Conservation (phyloP, 2,888 invertebrate genomes). For the Sipha maydis region DNA sequence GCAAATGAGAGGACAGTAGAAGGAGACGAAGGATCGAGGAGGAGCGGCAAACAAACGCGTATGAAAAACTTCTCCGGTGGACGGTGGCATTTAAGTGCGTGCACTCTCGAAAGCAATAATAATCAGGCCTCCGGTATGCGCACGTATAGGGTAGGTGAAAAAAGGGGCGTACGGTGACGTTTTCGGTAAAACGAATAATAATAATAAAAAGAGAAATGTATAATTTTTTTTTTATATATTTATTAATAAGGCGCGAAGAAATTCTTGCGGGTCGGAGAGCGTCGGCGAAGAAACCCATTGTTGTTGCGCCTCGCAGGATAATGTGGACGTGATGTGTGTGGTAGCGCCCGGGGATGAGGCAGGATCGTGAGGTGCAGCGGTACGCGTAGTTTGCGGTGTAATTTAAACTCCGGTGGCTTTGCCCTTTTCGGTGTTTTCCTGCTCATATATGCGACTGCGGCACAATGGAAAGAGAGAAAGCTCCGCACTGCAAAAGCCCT, state of each 20-base stretch:
- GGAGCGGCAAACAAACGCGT: too few species aligned
- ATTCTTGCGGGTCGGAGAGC: not conserved
- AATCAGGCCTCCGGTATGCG: conserved; percentile 38
- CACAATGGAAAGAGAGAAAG: conserved; percentile 26
- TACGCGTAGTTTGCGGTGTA: not conserved
- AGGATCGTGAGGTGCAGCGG: not conserved
- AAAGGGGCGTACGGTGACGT: not conserved
- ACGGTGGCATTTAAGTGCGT: conserved; percentile 24
- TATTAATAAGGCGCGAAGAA: conserved; percentile 17
- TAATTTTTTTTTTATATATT: conserved; percentile 8
- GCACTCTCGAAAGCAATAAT: conserved; percentile 30
- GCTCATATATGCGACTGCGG: not conserved
- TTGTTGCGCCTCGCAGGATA: conserved; percentile 14
- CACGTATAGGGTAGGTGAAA: conserved; percentile 17
- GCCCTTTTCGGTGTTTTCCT: conserved; percentile 35
- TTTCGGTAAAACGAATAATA: not conserved
- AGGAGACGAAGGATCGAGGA: too few species aligned
- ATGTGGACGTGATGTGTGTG: too few species aligned
- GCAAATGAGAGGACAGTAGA: too few species aligned
- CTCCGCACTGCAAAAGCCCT: not conserved
- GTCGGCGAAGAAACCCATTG: not conserved
- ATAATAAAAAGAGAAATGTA: conserved; percentile 6
- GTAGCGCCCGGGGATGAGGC: too few species aligned
- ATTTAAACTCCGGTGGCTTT: conserved; percentile 37
- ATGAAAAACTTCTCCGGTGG: conserved; percentile 31